Conservation (phyloP, 2,797 vertebrate genomes). For the Euthynnus affinis region DNA sequence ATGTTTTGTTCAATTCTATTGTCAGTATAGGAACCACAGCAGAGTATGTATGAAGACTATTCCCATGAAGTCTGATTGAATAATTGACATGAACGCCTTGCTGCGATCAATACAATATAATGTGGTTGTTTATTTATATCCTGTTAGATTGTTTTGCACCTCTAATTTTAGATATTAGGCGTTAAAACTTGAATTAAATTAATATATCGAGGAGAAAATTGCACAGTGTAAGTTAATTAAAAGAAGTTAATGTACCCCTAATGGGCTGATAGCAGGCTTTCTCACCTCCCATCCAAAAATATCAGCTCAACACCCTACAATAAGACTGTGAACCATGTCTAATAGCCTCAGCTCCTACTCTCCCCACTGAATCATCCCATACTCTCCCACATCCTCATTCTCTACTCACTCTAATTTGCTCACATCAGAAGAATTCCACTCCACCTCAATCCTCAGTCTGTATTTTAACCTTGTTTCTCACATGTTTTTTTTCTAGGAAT, state of each 20-base stretch:
- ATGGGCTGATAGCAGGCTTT: slow-evolving; percentile 12
- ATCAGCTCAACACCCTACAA: slow-evolving; percentile 10
- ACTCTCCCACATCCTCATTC: slow-evolving; percentile 8
- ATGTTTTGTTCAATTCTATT: too few relatives aligned
- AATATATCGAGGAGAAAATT: slow-evolving; percentile 16
- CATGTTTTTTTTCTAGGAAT: not conserved
- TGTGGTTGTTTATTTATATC: not conserved
- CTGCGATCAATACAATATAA: not conserved
- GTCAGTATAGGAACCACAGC: not conserved
- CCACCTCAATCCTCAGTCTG: not conserved
- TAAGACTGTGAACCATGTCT: slow-evolving; percentile 18
- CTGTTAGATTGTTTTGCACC: not conserved
- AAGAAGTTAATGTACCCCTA: slow-evolving; percentile 22
- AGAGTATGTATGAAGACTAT: not conserved
- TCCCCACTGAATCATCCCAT: slow-evolving; percentile 16
- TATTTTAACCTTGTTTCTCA: not conserved
- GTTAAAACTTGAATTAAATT: slow-evolving; percentile 1
- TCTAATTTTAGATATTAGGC: not conserved
- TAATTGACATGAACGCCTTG: not conserved
- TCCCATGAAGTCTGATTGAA: not conserved
- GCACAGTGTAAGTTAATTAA: slow-evolving; percentile 19
- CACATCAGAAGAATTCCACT: not conserved
- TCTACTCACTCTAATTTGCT: slow-evolving; percentile 13
- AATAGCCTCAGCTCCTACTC: slow-evolving; percentile 17
- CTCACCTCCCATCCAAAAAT: slow-evolving; percentile 4